These are phyloP conservation scores for Heliconius eleuchia DNA, from an alignment of 1,140 invertebrate genomes.

Conservation along the genomic window DNA sequence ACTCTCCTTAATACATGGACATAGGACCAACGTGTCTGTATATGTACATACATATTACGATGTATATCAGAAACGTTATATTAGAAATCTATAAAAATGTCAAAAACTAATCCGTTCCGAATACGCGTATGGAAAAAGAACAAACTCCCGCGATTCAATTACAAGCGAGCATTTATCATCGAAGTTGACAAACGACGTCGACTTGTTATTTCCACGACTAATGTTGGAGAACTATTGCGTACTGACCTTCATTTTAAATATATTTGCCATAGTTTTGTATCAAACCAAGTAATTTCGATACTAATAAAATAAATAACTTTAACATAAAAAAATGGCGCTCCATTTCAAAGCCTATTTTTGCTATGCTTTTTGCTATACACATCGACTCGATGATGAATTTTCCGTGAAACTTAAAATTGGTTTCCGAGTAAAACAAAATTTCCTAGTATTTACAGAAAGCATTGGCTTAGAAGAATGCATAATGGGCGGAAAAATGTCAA, in stretches of 20 bases:
- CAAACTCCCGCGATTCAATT: conserved; percentile 60
- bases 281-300: neutral
- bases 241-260: conserved; percentile 45
- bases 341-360: neutral
- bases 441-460: conserved; percentile 48
- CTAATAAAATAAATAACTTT: neutral
- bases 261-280: conserved; percentile 40
- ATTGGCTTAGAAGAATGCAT: conserved; percentile 70
- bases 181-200: conserved; percentile 57
- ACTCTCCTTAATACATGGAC: too few relatives aligned
- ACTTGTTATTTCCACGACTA: conserved; percentile 61
- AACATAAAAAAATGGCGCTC: neutral
- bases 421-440: conserved; percentile 30
- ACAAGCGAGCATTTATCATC: conserved; percentile 61
- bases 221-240: conserved; percentile 61
- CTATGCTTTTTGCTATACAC: neutral
- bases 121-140: conserved; percentile 49
- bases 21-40: too few relatives aligned
- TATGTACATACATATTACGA: neutral
- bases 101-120: conserved; percentile 43
- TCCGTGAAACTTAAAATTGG: neutral
- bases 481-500: conserved; percentile 74
- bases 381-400: neutral
- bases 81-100: conserved; percentile 41
- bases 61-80: conserved; percentile 3